Evolutionary conservation across 2,113 vertebrate species (phyloP).

Genomic region (Strigops habroptila): DNA sequence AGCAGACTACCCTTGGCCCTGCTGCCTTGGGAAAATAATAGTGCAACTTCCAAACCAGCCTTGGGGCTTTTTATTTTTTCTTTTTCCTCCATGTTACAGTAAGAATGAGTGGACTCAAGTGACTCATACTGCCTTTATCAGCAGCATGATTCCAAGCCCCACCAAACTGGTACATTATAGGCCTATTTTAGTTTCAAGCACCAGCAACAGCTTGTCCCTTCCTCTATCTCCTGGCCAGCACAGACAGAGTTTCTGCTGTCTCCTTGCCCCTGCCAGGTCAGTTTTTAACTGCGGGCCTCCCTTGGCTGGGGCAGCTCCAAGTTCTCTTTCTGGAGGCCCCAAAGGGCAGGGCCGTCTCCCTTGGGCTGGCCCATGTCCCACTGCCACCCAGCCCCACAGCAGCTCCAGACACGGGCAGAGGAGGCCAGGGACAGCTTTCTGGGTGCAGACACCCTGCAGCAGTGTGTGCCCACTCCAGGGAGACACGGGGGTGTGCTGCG

Average conservation of each 20-base stretch:
- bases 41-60: neutral
- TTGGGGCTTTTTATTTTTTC: neutral
- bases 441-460: neutral
- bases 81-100: neutral
- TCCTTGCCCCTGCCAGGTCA: neutral
- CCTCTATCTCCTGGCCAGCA: neutral
- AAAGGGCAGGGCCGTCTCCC: rapidly evolving
- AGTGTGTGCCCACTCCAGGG: neutral
- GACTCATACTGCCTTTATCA: neutral
- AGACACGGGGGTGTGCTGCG: rapidly evolving
- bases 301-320: neutral
- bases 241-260: neutral
- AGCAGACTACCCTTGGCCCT: neutral
- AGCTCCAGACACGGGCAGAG: neutral
- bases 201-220: neutral
- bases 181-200: neutral
- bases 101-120: neutral
- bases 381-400: neutral
- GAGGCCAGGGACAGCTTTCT: neutral
- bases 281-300: rapidly evolving
- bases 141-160: neutral
- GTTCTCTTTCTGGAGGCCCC: neutral
- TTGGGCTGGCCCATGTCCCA: neutral
- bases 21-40: neutral
- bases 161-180: neutral